Evolutionary conservation across 2,888 invertebrate species (phyloP).

Genomic region (Brachynemurus nebulosus): DNA sequence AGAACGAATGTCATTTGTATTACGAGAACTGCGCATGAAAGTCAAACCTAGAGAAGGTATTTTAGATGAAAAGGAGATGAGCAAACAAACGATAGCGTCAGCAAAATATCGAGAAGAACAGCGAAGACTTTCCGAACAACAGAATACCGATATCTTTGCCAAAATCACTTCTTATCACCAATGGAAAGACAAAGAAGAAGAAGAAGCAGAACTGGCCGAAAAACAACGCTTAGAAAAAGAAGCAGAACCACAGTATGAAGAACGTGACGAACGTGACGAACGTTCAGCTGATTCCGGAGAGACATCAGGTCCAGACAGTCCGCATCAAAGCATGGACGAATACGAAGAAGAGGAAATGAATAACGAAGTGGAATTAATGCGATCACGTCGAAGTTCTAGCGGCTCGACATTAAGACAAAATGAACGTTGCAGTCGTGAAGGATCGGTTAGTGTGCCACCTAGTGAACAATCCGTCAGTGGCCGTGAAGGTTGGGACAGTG

Average conservation of each 20-base stretch:
- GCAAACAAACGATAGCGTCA: conserved; percentile 27
- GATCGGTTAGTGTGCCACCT: conserved; percentile 31
- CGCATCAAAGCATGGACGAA: conserved; percentile 60
- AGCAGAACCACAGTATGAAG: conserved; percentile 12
- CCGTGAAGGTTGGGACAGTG: conserved; percentile 30
- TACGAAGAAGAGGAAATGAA: conserved; percentile 49
- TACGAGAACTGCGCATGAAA: conserved; percentile 60
- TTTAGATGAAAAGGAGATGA: conserved; percentile 29
- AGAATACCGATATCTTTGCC: conserved; percentile 24
- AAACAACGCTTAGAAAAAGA: too few relatives aligned
- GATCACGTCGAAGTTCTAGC: conserved; percentile 30
- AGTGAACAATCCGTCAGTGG: conserved; percentile 31
- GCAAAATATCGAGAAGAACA: conserved; percentile 26
- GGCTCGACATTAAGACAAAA: conserved; percentile 29
- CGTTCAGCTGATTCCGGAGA: conserved; percentile 74
- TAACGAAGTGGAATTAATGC: conserved; percentile 29
- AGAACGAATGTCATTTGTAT: conserved; percentile 66
- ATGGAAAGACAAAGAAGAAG: conserved; percentile 26
- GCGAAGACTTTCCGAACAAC: conserved; percentile 14
- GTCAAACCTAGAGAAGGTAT: conserved; percentile 36
- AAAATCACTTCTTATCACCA: conserved; percentile 37
- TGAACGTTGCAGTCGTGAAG: conserved; percentile 29
- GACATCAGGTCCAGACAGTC: conserved; percentile 81
- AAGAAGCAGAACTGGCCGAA: too few relatives aligned
- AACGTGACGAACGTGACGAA: conserved; percentile 24